A percentile compares a stretch with the other conserved stretches of the same genome.
These are phyloP conservation scores for Alectoris magna DNA, from an alignment of 2,797 vertebrate genomes.

Conservation along the genomic window DNA sequence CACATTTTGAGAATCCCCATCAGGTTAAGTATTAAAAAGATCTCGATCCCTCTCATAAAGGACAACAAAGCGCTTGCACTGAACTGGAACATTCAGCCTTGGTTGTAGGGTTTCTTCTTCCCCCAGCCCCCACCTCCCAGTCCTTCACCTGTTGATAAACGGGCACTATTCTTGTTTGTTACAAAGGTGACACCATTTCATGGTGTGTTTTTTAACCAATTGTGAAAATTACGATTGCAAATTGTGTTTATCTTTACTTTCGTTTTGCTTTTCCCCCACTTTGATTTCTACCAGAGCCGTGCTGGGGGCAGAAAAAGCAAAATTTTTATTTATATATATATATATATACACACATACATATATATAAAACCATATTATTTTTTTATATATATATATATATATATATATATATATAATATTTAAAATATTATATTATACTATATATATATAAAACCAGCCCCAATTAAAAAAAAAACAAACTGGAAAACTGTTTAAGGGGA, in stretches of 20 bases:
- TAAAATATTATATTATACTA: too few species aligned
- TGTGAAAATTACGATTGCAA: background rate
- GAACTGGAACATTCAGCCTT: background rate
- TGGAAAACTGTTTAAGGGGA: background rate
- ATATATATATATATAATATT: too few species aligned
- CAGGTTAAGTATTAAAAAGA: background rate
- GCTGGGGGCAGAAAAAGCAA: background rate
- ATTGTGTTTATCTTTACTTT: background rate
- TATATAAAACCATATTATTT: too few species aligned
- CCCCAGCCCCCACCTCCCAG: background rate
- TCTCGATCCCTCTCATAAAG: background rate
- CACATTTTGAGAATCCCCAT: background rate
- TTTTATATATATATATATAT: too few species aligned
- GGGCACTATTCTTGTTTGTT: constrained; percentile 2
- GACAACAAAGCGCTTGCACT: background rate
- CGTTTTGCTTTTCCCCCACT: background rate
- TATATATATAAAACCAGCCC: background rate
- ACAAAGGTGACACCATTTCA: background rate
- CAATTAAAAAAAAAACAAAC: background rate
- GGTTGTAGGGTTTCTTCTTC: background rate
- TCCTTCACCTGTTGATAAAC: constrained; percentile 49
- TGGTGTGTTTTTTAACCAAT: background rate
- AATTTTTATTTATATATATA: too few species aligned
- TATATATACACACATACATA: too few species aligned
- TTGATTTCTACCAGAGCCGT: background rate